Base-by-base conservation (phyloP, 2,113 vertebrate genomes). In the Seriola quinqueradiata region DNA sequence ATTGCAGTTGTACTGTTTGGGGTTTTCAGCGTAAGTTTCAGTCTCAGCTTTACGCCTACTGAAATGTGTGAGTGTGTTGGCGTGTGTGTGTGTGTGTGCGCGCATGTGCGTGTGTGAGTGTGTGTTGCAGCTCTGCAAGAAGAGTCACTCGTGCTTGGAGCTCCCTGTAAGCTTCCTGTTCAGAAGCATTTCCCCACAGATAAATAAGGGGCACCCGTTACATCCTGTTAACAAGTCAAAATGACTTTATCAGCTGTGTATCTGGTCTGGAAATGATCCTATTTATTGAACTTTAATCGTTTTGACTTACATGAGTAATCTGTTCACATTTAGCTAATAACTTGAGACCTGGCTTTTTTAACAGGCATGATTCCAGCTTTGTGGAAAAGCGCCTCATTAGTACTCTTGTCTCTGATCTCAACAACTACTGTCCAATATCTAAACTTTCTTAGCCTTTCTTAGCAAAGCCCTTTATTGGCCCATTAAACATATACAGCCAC, bases 91-190 rank as follows among this genome's bases (percentile, higher is more conserved):
- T 36, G 75, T 71, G 69, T 68, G 82, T 58, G 28, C 28, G 28
- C 28, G 28, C 28, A 2, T 28, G 28, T 28, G 78, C 77, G 68
- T 73, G 81, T 70, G 55, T 70, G 68, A 84, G 71, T 36, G 75
- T 71, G 69, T 71, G 82, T 58, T 82, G 75, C 76, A 83, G 66
- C 60, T 75, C 66, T 90, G 91, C 87, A 90, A 79, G 48, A 73
- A 63, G 54, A 86, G 36, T 79, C 65, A 77, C 66, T 85, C 52
- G 57, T 79, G 85, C 79, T 86, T 82, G 84, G 84, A 87, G 79
- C 85, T 90, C 83, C 87, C 78, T 79, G 50, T 78, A 84, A 66
- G 83, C 74, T 93, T 93, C 90, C 92, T 92, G 92, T 90, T 88
- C 69, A 79, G 64, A 69, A 85, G 70, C 76, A 64, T 70, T 82